Conservation (phyloP, 2,113 vertebrate genomes). For the Perca fluviatilis region DNA sequence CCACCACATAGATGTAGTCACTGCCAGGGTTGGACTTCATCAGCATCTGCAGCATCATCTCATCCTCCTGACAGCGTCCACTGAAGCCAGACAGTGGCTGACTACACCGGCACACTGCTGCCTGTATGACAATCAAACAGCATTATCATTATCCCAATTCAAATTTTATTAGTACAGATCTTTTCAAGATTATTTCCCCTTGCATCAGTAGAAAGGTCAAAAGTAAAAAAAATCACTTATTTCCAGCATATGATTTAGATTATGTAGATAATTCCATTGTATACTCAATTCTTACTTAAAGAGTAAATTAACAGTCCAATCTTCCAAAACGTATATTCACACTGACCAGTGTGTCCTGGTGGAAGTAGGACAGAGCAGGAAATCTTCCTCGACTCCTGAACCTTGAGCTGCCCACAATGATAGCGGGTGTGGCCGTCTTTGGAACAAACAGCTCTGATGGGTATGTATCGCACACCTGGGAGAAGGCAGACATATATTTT, state of each 20-base stretch:
- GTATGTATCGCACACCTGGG: slow-evolving; percentile 95
- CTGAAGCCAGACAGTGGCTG: slow-evolving; percentile 97
- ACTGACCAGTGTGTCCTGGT: slow-evolving; percentile 92
- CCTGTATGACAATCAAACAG: slow-evolving; percentile 75
- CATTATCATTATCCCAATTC: not conserved
- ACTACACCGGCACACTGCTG: slow-evolving; percentile 95
- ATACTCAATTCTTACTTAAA: not conserved
- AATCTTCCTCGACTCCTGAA: slow-evolving; percentile 96
- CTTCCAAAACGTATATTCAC: not conserved
- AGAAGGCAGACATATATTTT: not conserved
- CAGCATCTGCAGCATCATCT: slow-evolving; percentile 95
- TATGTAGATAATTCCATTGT: not conserved
- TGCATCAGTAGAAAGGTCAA: not conserved
- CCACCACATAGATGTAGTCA: slow-evolving; percentile 95
- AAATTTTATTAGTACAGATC: not conserved
- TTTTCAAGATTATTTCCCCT: not conserved
- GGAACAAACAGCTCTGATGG: slow-evolving; percentile 93
- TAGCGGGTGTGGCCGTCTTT: slow-evolving; percentile 88
- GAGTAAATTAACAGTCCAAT: not conserved
- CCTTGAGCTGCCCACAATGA: slow-evolving; percentile 93
- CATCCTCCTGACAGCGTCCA: slow-evolving; percentile 94
- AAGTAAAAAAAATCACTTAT: not conserved
- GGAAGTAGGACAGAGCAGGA: slow-evolving; percentile 94
- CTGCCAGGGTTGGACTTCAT: slow-evolving; percentile 96
- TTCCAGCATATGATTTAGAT: not conserved